A percentile compares a stretch with the other conserved stretches of the same genome.
These are phyloP conservation scores for Ahaetulla prasina DNA, from an alignment of 2,113 vertebrate species.

Conservation along the genomic window DNA sequence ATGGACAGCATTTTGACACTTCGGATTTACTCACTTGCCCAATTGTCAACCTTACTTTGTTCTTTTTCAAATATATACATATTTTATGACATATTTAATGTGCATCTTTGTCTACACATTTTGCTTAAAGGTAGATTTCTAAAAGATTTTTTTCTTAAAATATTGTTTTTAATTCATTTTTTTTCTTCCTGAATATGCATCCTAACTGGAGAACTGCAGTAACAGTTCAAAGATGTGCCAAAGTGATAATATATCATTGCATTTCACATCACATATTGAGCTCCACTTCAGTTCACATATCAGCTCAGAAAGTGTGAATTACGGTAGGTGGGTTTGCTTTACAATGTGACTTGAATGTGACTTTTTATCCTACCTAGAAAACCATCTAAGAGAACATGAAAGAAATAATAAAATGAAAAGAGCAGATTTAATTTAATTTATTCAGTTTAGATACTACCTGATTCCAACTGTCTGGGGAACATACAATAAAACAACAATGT, in stretches of 20 bases:
- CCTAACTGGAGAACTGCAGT: neutral
- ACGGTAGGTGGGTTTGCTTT: neutral
- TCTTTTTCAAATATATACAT: neutral
- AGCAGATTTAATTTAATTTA: neutral
- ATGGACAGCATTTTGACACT: neutral
- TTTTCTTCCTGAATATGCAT: neutral
- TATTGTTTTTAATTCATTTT: neutral
- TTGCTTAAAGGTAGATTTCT: neutral
- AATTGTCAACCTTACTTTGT: neutral
- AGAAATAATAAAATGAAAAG: neutral
- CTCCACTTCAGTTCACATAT: neutral
- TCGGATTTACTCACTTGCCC: neutral
- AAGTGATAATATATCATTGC: neutral
- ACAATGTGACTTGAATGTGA: neutral
- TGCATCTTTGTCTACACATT: neutral
- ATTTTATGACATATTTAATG: neutral
- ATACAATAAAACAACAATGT: neutral
- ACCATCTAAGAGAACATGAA: neutral
- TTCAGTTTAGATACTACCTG: neutral
- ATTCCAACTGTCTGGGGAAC: neutral
- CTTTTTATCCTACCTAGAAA: neutral
- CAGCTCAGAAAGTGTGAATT: neutral
- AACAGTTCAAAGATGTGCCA: neutral
- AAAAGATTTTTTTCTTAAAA: neutral
- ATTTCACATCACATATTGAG: neutral